A percentile compares a stretch with the other conserved stretches of the same genome.
Conservation (phyloP, 1,140 invertebrate genomes). For the Zaprionus davidi region DNA sequence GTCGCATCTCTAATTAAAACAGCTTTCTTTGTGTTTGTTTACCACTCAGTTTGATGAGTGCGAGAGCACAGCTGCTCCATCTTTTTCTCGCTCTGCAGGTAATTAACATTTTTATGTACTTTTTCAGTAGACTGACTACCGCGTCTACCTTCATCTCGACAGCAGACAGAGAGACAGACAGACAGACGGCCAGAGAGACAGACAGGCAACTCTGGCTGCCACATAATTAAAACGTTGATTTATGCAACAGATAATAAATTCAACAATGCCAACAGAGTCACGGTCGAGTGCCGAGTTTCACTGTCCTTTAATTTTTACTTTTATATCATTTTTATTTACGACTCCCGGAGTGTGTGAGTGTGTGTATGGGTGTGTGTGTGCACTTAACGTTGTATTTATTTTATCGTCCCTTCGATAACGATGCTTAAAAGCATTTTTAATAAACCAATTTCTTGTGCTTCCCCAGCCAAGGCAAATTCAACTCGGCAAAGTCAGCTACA, state of each 20-base stretch:
- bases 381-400: slow-evolving; percentile 49
- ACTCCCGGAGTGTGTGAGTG: not conserved
- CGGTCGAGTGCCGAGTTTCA: slow-evolving; percentile 3
- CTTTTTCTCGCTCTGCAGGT: slow-evolving; percentile 51
- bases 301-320: slow-evolving; percentile 14
- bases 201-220: slow-evolving; percentile 25
- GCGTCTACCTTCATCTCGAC: not conserved
- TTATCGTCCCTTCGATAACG: slow-evolving; percentile 44
- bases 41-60: slow-evolving; percentile 33
- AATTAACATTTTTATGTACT: slow-evolving; percentile 74
- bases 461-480: not conserved
- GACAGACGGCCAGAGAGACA: not conserved
- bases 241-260: slow-evolving; percentile 67
- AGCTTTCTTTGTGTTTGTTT: slow-evolving; percentile 35
- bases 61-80: not conserved
- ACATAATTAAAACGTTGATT: slow-evolving; percentile 76
- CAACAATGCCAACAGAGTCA: slow-evolving; percentile 39
- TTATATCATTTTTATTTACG: slow-evolving; percentile 38
- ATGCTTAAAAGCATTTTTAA: slow-evolving; percentile 50
- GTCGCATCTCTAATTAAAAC: slow-evolving; percentile 57
- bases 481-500: not conserved
- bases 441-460: slow-evolving; percentile 47
- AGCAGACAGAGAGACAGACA: not conserved
- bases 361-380: not conserved
- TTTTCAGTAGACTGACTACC: slow-evolving; percentile 37